Conservation (phyloP, 2,113 vertebrate species). For the Tylochromis polylepis region DNA sequence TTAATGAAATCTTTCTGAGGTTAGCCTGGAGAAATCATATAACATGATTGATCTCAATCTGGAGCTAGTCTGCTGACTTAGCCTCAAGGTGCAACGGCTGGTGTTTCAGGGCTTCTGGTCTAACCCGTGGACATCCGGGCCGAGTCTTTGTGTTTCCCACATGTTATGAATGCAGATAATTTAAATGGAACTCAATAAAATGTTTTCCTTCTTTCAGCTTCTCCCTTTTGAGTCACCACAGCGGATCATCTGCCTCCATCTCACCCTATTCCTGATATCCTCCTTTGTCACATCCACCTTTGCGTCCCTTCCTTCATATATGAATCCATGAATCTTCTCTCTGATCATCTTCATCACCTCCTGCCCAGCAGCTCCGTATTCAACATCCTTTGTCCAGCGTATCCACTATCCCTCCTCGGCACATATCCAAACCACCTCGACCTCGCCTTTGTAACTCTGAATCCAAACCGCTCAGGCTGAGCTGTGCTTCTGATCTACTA, state of each 20-base stretch:
- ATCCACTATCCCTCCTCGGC: not conserved
- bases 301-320: not conserved
- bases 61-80: not conserved
- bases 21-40: not conserved
- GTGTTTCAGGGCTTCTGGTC: not conserved
- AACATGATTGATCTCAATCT: not conserved
- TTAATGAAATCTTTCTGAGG: not conserved
- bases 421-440: not conserved
- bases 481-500: not conserved
- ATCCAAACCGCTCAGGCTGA: not conserved
- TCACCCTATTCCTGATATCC: not conserved
- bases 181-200: not conserved
- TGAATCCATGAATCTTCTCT: not conserved
- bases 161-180: not conserved
- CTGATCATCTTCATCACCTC: not conserved
- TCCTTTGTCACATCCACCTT: too few relatives aligned
- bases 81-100: rapidly evolving
- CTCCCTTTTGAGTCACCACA: not conserved
- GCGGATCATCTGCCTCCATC: not conserved
- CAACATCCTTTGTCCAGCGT: not conserved
- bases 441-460: not conserved
- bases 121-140: rapidly evolving
- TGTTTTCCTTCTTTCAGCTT: rapidly evolving
- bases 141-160: not conserved
- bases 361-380: not conserved